Evolutionary conservation across 2,888 invertebrate species (phyloP).

Genomic region (Teleiodes luculella): DNA sequence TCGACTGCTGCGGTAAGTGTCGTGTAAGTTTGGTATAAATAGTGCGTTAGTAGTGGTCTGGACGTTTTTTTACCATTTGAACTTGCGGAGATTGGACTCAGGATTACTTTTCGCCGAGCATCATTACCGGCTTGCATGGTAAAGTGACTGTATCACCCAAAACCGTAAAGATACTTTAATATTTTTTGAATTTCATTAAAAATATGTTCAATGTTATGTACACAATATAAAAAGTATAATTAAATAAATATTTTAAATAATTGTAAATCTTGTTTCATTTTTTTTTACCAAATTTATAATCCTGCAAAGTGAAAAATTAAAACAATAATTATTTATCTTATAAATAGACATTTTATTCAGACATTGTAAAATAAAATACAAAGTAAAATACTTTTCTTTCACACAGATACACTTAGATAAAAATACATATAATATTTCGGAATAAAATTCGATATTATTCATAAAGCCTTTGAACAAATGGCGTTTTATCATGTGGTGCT

Average conservation of each 20-base stretch:
- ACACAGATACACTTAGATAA: constrained; percentile 64
- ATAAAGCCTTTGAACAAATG: constrained; percentile 41
- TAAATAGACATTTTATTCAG: constrained; percentile 73
- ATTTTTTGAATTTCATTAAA: constrained; percentile 19
- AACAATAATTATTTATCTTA: constrained; percentile 44
- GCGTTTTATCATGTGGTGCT: too few relatives aligned
- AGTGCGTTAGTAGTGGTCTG: constrained; percentile 60
- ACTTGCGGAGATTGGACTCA: neutral
- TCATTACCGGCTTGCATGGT: constrained; percentile 19
- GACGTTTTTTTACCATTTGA: constrained; percentile 18
- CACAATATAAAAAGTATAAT: constrained; percentile 31
- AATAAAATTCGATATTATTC: constrained; percentile 62
- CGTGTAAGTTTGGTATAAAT: constrained; percentile 52
- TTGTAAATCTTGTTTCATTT: constrained; percentile 53
- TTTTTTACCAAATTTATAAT: constrained; percentile 25
- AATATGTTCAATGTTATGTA: constrained; percentile 38
- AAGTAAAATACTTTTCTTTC: constrained; percentile 59
- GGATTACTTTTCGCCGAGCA: constrained; percentile 22
- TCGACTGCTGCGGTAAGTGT: constrained; percentile 59
- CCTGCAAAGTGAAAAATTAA: constrained; percentile 25
- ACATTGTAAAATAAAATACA: constrained; percentile 73
- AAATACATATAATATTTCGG: constrained; percentile 69
- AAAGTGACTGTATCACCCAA: constrained; percentile 21
- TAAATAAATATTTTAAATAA: constrained; percentile 37
- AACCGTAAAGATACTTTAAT: constrained; percentile 23